phyloP scores from a whole-genome alignment of 1,140 invertebrate genomes.

The Luehdorfia chinensis region DNA sequence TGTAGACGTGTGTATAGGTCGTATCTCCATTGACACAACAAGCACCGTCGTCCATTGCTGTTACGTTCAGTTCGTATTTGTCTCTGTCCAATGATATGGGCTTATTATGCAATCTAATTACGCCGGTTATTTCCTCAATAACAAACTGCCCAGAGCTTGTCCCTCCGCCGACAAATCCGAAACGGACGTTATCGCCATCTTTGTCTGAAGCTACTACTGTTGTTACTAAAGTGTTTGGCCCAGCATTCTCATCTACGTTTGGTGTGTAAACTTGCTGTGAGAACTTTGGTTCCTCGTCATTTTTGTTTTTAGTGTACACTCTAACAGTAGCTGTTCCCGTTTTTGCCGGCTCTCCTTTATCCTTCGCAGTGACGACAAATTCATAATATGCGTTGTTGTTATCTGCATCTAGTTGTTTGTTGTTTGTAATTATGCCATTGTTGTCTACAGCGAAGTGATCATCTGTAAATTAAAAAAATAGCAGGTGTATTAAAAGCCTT shows the following conservation, averaged over 20 bases:
- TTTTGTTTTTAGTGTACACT: slow-evolving; percentile 97
- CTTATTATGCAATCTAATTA: slow-evolving; percentile 92
- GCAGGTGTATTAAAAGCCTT: no score
- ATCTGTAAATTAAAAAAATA: slow-evolving; percentile 77
- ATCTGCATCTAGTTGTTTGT: slow-evolving; percentile 95
- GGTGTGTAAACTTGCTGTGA: slow-evolving; percentile 97
- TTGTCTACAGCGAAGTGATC: slow-evolving; percentile 96
- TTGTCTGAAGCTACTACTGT: slow-evolving; percentile 97
- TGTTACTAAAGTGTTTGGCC: slow-evolving; percentile 94
- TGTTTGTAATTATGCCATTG: slow-evolving; percentile 94
- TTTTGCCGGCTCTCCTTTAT: slow-evolving; percentile 94
- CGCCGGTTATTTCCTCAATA: slow-evolving; percentile 96
- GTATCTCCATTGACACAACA: slow-evolving; percentile 92
- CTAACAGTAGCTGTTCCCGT: slow-evolving; percentile 94
- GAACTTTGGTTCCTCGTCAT: slow-evolving; percentile 97
- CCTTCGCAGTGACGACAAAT: slow-evolving; percentile 93
- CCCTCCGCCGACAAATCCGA: slow-evolving; percentile 94
- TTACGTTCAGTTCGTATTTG: slow-evolving; percentile 96
- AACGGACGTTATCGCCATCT: slow-evolving; percentile 95
- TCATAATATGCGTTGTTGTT: slow-evolving; percentile 98
- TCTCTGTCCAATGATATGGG: slow-evolving; percentile 90
- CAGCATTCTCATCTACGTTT: slow-evolving; percentile 97
- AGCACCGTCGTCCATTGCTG: slow-evolving; percentile 94
- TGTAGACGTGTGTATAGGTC: slow-evolving; percentile 93
- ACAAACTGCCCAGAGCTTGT: slow-evolving; percentile 95